These are phyloP conservation scores for Nothocercus julius DNA, from an alignment of 2,113 vertebrate species.

Conservation along the genomic window DNA sequence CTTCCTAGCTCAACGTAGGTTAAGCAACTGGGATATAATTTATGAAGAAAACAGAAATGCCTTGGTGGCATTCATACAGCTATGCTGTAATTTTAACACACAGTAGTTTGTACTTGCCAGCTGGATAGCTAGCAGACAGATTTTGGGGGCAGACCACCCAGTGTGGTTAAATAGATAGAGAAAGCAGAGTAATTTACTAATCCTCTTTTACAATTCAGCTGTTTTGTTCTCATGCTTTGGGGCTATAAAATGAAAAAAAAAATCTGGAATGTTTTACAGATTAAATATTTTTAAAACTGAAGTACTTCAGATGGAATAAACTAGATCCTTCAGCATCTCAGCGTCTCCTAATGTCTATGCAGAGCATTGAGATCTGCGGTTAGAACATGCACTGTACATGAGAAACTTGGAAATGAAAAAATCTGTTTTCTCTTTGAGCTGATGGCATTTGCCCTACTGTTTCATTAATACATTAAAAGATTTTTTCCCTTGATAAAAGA, in stretches of 20 bases:
- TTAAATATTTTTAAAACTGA: slow-evolving; percentile 1
- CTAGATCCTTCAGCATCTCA: background rate
- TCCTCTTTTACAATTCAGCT: background rate
- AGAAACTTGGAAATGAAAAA: background rate
- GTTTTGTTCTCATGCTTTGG: background rate
- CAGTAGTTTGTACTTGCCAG: slow-evolving; percentile 28
- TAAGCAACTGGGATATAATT: background rate
- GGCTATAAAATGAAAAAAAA: background rate
- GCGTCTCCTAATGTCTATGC: background rate
- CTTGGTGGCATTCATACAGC: slow-evolving; percentile 1
- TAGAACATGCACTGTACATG: background rate
- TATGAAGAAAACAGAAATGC: slow-evolving; percentile 1
- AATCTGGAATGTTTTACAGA: background rate
- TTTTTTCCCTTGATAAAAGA: background rate
- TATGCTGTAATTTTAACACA: background rate
- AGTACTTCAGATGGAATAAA: background rate
- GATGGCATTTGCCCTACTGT: background rate
- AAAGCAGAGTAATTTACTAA: slow-evolving; percentile 22
- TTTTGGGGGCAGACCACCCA: slow-evolving; percentile 40
- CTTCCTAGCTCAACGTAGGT: background rate
- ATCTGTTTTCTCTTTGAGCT: background rate
- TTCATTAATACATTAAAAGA: background rate
- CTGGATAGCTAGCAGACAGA: background rate
- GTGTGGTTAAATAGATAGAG: background rate
- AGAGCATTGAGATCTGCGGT: background rate